phyloP scores from a whole-genome alignment of 2,888 invertebrate species.

The Drosophila villosipedis region DNA sequence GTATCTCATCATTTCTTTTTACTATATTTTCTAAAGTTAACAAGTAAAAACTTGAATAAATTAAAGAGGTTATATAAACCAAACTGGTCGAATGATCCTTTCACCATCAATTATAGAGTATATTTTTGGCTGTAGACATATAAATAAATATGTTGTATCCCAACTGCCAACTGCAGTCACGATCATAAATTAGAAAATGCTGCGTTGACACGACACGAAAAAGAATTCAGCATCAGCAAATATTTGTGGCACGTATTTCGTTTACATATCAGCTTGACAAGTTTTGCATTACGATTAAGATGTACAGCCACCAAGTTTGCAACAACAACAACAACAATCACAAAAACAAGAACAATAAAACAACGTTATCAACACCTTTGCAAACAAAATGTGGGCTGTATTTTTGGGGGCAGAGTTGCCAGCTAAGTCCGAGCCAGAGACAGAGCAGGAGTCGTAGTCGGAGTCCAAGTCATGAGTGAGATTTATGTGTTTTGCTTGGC shows the following conservation, averaged over 20 bases:
- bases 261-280: constrained; percentile 79
- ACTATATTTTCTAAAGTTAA: background rate
- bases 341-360: constrained; percentile 45
- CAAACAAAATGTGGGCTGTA: constrained; percentile 38
- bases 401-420: constrained; percentile 23
- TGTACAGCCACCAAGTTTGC: constrained; percentile 64
- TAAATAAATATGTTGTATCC: background rate
- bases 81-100: background rate
- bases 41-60: background rate
- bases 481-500: constrained; percentile 80
- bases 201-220: constrained; percentile 56
- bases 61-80: background rate
- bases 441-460: constrained; percentile 13
- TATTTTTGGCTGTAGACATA: background rate
- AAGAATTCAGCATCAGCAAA: constrained; percentile 70
- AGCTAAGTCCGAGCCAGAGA: constrained; percentile 20
- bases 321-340: constrained; percentile 15
- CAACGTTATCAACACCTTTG: constrained; percentile 78
- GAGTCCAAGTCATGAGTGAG: constrained; percentile 74
- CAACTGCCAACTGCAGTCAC: constrained; percentile 21
- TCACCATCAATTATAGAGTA: background rate
- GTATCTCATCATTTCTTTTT: fast-evolving
- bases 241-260: constrained; percentile 79
- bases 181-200: constrained; percentile 73
- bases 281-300: constrained; percentile 81